Percentiles rank a stretch among this genome's conserved stretches.
Evolutionary conservation across 1,140 invertebrate genomes (phyloP).

Genomic region (Colletes gigas): DNA sequence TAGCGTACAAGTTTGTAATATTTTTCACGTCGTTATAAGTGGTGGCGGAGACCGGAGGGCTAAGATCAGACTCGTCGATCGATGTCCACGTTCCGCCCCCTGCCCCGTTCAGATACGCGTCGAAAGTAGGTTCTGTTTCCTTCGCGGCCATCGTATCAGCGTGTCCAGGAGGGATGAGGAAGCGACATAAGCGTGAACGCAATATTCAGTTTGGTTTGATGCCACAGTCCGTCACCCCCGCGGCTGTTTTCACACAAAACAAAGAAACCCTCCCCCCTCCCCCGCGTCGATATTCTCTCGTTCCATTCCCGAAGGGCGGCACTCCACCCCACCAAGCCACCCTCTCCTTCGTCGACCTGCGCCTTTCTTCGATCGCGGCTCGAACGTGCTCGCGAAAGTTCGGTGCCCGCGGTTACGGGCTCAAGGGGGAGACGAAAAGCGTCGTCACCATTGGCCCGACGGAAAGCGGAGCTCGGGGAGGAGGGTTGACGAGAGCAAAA

Average conservation of each 20-base stretch:
- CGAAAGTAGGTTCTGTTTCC: constrained; percentile 23
- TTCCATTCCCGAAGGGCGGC: constrained; percentile 32
- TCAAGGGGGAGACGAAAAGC: constrained; percentile 17
- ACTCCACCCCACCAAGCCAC: constrained; percentile 34
- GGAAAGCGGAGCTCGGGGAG: background rate
- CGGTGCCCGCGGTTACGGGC: background rate
- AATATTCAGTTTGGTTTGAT: constrained; percentile 73
- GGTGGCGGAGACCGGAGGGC: no score
- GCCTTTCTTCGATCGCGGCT: constrained; percentile 57
- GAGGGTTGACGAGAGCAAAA: background rate
- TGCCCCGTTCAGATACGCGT: background rate
- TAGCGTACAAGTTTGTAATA: no score
- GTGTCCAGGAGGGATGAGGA: background rate
- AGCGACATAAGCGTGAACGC: constrained; percentile 51
- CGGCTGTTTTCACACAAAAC: constrained; percentile 77
- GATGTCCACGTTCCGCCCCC: background rate
- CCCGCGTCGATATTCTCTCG: constrained; percentile 63
- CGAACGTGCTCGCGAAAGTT: constrained; percentile 34
- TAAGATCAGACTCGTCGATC: background rate
- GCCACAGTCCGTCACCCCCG: constrained; percentile 70
- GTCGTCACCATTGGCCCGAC: constrained; percentile 28
- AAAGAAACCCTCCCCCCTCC: constrained; percentile 69
- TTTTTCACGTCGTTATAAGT: no score
- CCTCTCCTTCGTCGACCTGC: constrained; percentile 56
- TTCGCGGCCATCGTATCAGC: constrained; percentile 16